A percentile compares a stretch with the other conserved stretches of the same genome.
phyloP scores from a whole-genome alignment of 2,888 invertebrate species.

The Piscicola geometra region DNA sequence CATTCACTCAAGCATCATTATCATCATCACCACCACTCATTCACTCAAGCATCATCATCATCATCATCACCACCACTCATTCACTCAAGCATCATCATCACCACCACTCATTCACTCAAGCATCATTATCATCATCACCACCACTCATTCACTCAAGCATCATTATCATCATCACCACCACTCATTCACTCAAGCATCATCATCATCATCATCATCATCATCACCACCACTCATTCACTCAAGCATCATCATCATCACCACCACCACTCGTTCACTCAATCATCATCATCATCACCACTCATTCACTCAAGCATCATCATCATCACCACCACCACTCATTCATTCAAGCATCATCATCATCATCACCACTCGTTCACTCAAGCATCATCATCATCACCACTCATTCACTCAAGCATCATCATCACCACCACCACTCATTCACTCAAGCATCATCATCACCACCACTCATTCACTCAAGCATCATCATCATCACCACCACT shows the following conservation, averaged over 20 bases:
- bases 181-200: too few relatives aligned
- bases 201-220: too few relatives aligned
- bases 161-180: too few relatives aligned
- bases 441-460: not conserved
- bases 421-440: conserved; percentile 20
- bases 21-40: conserved; percentile 29
- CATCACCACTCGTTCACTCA: conserved; percentile 28
- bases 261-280: too few relatives aligned
- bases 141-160: too few relatives aligned
- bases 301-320: conserved; percentile 17
- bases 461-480: too few relatives aligned
- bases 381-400: conserved; percentile 23
- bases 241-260: conserved; percentile 13
- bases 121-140: too few relatives aligned
- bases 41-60: conserved; percentile 21
- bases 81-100: not conserved
- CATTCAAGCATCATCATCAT: conserved; percentile 23
- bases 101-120: too few relatives aligned
- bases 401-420: conserved; percentile 30
- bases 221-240: too few relatives aligned
- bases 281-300: conserved; percentile 30
- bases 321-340: conserved; percentile 31
- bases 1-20: conserved; percentile 17
- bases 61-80: conserved; percentile 27
- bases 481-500: too few relatives aligned